Percentiles rank a stretch among this genome's conserved stretches.
Evolutionary conservation across 2,113 vertebrate species (phyloP).

Genomic region (Rhabdornis inornatus): DNA sequence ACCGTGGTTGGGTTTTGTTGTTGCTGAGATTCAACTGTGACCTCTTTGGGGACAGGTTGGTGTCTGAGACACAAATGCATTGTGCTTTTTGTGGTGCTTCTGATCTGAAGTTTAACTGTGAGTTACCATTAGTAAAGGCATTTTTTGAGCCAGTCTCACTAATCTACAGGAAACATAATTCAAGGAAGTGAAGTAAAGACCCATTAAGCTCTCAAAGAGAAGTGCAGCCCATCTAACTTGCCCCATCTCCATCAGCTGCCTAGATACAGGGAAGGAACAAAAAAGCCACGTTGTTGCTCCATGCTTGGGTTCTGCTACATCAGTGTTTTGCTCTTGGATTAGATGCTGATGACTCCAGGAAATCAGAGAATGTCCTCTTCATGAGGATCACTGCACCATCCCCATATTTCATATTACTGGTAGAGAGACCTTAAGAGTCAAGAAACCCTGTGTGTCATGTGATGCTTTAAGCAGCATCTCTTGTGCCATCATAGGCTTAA

Average conservation of each 20-base stretch:
- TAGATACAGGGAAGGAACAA: neutral
- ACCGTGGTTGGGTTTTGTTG: neutral
- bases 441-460: neutral
- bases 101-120: neutral
- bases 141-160: neutral
- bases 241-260: neutral
- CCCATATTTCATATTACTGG: neutral
- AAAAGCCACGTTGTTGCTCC: neutral
- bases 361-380: neutral
- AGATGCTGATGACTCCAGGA: neutral
- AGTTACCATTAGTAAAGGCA: neutral
- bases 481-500: neutral
- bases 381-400: neutral
- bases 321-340: neutral
- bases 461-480: neutral
- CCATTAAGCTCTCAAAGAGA: neutral
- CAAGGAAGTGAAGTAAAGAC: neutral
- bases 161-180: neutral
- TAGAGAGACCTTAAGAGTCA: neutral
- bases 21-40: neutral
- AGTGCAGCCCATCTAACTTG: neutral
- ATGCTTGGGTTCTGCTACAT: neutral
- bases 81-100: neutral
- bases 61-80: rapidly evolving
- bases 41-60: neutral